These are phyloP conservation scores for Anastatus disparis DNA, from an alignment of 1,140 invertebrate genomes.

Conservation along the genomic window DNA sequence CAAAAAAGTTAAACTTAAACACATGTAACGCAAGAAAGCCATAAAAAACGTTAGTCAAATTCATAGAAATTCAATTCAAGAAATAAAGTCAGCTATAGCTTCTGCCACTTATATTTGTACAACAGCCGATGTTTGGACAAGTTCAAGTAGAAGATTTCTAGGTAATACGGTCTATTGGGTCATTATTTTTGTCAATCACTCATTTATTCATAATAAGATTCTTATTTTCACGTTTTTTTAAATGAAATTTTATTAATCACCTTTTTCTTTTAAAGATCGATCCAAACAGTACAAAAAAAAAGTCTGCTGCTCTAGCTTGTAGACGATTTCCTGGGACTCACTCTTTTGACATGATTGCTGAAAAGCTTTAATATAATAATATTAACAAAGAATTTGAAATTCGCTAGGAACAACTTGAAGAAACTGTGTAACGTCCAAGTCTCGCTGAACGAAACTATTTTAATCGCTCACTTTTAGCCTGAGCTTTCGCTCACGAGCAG, in stretches of 20 bases:
- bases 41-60: no score
- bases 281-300: neutral
- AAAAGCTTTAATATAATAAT: neutral
- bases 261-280: constrained; percentile 1
- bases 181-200: neutral
- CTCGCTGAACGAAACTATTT: no score
- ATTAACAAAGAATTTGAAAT: constrained; percentile 1
- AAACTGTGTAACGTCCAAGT: no score
- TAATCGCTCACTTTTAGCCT: no score
- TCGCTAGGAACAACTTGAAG: no score
- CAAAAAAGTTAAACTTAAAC: no score
- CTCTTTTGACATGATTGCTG: neutral
- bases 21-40: no score
- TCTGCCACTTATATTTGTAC: constrained; percentile 20
- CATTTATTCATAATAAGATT: no score
- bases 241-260: neutral
- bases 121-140: constrained; percentile 33
- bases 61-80: no score
- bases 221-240: neutral
- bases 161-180: constrained; percentile 26
- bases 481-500: no score
- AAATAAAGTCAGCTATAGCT: no score
- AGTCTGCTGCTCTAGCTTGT: constrained; percentile 17
- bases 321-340: constrained; percentile 1
- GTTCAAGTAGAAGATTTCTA: constrained; percentile 11